Evolutionary conservation across 1,140 invertebrate species (phyloP), one percentile per base, ranked within the genome.

Genomic region (Tachypleus tridentatus): DNA sequence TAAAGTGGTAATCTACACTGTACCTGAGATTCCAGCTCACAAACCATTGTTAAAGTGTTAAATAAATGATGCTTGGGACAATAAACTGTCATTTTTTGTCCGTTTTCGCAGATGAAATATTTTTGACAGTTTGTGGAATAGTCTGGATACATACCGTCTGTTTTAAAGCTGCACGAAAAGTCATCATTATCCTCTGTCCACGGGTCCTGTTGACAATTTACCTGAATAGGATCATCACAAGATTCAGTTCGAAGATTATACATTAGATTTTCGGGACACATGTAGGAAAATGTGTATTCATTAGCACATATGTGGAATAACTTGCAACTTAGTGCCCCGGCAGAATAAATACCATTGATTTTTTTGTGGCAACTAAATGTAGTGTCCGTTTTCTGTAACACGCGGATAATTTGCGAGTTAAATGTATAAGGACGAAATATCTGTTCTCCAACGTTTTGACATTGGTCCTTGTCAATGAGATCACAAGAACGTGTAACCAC

Each of bases 41-140:
- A 68, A 53, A 65, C 62, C 64, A 68, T 65, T 50, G 60, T 68
- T 0, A 60, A 5, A 3, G 52, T 29, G 57, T 64, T 63, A 47
- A 68, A 68, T 6, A 48, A 60, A 51, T 68, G 61, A 47, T 61
- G 49, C 47, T 68, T 64, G 6, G 64, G 67, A 11, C 67, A 68
- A 54, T 68, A 68, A 0, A 65, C 67, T 3, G 56, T 53, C 11
- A 63, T 61, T n/a, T 53, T 48, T 48, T 63, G 60, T 7, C 67
- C 67, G 5, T 63, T 63, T 54, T 68, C 67, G 9, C 67, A 68
- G 47, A 68, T 64, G 62, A 63, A 68, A 51, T 68, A 68, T 49
- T 61, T 53, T 29, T 56, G 50, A 47, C 67, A 68, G 48, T 68
- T 51, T 3, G 61, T 49, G 47, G 48, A 29, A 11, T 49, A 63